A percentile compares a stretch with the other conserved stretches of the same genome.
phyloP scores from a whole-genome alignment of 2,797 vertebrate species.

The Clarias laeviceps region DNA sequence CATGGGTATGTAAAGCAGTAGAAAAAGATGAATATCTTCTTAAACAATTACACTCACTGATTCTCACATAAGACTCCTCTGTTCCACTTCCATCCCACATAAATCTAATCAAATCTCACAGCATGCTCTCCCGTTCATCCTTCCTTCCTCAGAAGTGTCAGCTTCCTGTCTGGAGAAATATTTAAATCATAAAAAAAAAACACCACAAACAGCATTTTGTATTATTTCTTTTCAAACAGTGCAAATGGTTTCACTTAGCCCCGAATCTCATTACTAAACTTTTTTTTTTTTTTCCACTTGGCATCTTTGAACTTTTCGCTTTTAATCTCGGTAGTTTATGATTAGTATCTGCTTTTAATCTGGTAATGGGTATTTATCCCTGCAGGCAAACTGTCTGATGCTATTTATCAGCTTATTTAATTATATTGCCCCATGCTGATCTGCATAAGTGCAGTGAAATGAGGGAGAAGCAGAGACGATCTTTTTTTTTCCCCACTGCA shows the following conservation, averaged over 20 bases:
- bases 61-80: constrained; percentile 34
- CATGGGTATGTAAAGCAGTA: no score
- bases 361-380: constrained; percentile 59
- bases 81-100: constrained; percentile 36
- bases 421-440: constrained; percentile 51
- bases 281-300: constrained; percentile 50
- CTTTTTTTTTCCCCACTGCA: constrained; percentile 32
- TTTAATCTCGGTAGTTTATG: constrained; percentile 64
- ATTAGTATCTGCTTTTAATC: constrained; percentile 63
- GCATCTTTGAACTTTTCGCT: constrained; percentile 61
- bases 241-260: constrained; percentile 60
- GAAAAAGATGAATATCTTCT: no score
- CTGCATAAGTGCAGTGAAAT: constrained; percentile 56
- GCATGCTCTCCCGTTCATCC: constrained; percentile 43
- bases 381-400: constrained; percentile 55
- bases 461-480: constrained; percentile 45
- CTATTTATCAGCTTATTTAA: constrained; percentile 60
- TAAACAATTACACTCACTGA: no score
- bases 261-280: constrained; percentile 61
- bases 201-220: constrained; percentile 44
- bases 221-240: constrained; percentile 55
- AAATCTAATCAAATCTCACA: constrained; percentile 43
- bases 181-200: constrained; percentile 46
- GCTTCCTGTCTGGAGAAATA: constrained; percentile 52
- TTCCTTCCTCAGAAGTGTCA: constrained; percentile 54